A percentile compares a stretch with the other conserved stretches of the same genome.
These are phyloP conservation scores for Ichneumon xanthorius DNA, from an alignment of 2,888 invertebrate genomes.

Conservation along the genomic window DNA sequence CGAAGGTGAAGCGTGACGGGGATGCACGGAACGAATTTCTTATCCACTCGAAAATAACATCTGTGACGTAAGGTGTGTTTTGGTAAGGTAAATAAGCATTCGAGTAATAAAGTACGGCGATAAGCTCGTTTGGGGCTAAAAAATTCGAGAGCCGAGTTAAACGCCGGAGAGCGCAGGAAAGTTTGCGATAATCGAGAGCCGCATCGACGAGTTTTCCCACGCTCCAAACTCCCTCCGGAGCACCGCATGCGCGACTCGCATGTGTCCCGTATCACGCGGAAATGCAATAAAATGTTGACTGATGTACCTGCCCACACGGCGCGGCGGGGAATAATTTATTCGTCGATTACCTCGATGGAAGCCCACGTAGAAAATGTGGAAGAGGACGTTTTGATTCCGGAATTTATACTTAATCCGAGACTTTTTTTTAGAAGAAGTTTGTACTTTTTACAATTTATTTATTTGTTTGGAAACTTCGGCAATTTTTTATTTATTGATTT, in stretches of 20 bases:
- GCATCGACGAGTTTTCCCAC: constrained; percentile 61
- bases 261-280: constrained; percentile 37
- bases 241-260: constrained; percentile 10
- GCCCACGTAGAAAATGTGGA: neutral
- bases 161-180: constrained; percentile 20
- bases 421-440: neutral
- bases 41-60: neutral
- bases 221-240: constrained; percentile 40
- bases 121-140: neutral
- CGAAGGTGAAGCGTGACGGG: constrained; percentile 44
- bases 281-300: constrained; percentile 54
- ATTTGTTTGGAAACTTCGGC: too few relatives aligned
- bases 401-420: neutral
- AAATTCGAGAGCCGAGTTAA: constrained; percentile 4
- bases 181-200: constrained; percentile 13
- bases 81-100: neutral
- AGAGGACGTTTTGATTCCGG: neutral
- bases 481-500: too few relatives aligned
- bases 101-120: too few relatives aligned
- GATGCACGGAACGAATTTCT: constrained; percentile 11
- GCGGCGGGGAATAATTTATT: constrained; percentile 3
- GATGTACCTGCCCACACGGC: constrained; percentile 3
- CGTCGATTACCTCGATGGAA: constrained; percentile 1
- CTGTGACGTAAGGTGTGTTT: neutral
- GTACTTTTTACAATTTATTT: too few relatives aligned